Percentiles rank a stretch among this genome's conserved stretches.
phyloP scores from a whole-genome alignment of 2,888 invertebrate genomes.

The Deilephila elpenor region DNA sequence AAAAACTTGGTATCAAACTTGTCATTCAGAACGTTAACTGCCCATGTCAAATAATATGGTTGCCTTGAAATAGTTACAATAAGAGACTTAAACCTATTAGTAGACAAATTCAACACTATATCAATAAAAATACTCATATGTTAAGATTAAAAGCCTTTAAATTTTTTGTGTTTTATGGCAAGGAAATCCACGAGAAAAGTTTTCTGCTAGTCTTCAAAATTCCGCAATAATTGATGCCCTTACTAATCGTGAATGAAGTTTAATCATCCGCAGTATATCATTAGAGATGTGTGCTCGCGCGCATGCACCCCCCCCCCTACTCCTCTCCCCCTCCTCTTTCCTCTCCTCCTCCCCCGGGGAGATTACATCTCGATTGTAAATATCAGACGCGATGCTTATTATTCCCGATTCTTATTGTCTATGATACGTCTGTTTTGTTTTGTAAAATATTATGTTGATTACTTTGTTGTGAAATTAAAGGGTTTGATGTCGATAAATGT shows the following conservation, averaged over 20 bases:
- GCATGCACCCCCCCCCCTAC: background rate
- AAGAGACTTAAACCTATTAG: too few species aligned
- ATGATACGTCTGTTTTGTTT: slow-evolving; percentile 8
- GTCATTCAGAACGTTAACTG: too few species aligned
- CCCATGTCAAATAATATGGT: too few species aligned
- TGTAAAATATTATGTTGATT: slow-evolving; percentile 20
- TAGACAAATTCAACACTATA: too few species aligned
- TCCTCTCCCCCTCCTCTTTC: background rate
- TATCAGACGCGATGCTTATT: slow-evolving; percentile 42
- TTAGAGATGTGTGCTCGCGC: slow-evolving; percentile 2
- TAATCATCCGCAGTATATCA: slow-evolving; percentile 16
- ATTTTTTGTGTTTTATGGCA: too few species aligned
- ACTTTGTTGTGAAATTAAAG: background rate
- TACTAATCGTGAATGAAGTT: slow-evolving; percentile 10
- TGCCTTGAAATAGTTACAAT: too few species aligned
- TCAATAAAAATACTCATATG: too few species aligned
- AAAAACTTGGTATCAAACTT: too few species aligned
- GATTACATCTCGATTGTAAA: slow-evolving; percentile 44
- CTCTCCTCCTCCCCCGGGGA: background rate
- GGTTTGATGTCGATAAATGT: background rate
- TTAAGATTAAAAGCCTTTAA: too few species aligned
- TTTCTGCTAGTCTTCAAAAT: background rate
- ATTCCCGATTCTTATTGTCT: slow-evolving; percentile 29
- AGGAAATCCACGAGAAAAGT: too few species aligned
- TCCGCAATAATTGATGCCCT: background rate